Evolutionary conservation across 2,797 vertebrate species (phyloP).

Genomic region (Sebastiscus tertius): DNA sequence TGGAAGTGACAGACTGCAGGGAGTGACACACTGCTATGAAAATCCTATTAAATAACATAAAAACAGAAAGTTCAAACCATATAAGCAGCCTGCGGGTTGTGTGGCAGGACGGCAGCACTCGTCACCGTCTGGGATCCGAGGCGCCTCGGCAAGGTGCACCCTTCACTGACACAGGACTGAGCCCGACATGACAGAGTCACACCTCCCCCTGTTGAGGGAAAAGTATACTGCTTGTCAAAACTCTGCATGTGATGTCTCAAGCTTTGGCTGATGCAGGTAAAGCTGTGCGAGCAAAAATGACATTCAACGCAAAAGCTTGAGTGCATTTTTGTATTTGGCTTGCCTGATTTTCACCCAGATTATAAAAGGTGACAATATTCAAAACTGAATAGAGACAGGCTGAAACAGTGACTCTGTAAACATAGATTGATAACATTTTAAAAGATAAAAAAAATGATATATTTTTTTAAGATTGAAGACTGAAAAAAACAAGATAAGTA

Average conservation of each 20-base stretch:
- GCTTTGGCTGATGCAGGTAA: slow-evolving; percentile 2
- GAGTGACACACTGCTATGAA: slow-evolving; percentile 40
- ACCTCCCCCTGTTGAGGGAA: slow-evolving; percentile 74
- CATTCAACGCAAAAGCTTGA: neutral
- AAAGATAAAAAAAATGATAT: neutral
- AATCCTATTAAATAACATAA: slow-evolving; percentile 62
- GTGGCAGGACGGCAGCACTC: slow-evolving; percentile 30
- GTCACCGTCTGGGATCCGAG: slow-evolving; percentile 34
- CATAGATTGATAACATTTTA: neutral
- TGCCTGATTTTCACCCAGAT: neutral
- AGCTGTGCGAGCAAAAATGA: neutral
- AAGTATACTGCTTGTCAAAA: slow-evolving; percentile 43
- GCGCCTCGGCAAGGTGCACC: neutral
- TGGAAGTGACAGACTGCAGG: slow-evolving; percentile 41
- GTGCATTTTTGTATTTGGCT: neutral
- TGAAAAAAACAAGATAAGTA: neutral
- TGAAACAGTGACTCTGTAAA: neutral
- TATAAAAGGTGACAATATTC: neutral
- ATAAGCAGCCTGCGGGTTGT: slow-evolving; percentile 43
- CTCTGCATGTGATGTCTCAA: neutral
- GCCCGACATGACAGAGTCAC: slow-evolving; percentile 49
- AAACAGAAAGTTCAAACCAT: slow-evolving; percentile 51
- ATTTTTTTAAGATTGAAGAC: neutral
- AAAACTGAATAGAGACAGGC: neutral
- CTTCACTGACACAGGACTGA: slow-evolving; percentile 11